Base-by-base conservation (phyloP, 2,797 vertebrate genomes). In the Gymnocypris eckloni region DNA sequence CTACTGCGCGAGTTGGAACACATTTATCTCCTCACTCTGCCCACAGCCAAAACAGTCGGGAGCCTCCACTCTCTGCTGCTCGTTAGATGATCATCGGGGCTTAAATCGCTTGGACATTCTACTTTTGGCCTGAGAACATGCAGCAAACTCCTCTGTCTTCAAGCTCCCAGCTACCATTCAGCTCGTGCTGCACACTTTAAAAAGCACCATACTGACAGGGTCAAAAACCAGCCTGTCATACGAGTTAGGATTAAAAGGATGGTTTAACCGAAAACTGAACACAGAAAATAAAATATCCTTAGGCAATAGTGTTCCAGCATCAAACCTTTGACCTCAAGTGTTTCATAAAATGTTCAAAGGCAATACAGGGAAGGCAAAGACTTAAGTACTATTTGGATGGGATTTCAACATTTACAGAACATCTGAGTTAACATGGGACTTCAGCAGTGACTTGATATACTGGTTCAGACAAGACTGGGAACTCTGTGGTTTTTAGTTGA, bases 1-100 rank as follows among this genome's bases (percentile, higher is more conserved):
- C 78, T 71, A 41, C 86, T 71, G 82, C 73, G 72, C 41, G 50
- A 86, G 81, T 82, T 89, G 86, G 79, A 86, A 90, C 82, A 86
- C 86, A 86, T 86, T 81, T 87, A 86, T 83, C 86, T 87, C 85
- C 52, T 82, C 71, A 67, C 78, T 87, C 54, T 87, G 81, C 87
- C 86, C 83, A 59, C 73, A 81, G 80, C 77, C 81, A 41, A 82
- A 70, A 83, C 86, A 76, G 80, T 83, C 50, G 80, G 81, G 81
- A 59, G 80, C 16, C 69, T 86, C 66, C 3, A 33, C 71, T 79
- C 80, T 67, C 83, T 70, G 64, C 59, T 45, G 64, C 81, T 88
- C 39, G 50, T 86, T 82, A 79, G 75, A 86, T 82, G 72, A 83
- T 84, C 87, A 83, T 39, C 67, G 15, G 81, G 78, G 75, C 81